These are phyloP conservation scores for Drosophila antonietae DNA, from an alignment of 2,888 invertebrate genomes.

Conservation along the genomic window DNA sequence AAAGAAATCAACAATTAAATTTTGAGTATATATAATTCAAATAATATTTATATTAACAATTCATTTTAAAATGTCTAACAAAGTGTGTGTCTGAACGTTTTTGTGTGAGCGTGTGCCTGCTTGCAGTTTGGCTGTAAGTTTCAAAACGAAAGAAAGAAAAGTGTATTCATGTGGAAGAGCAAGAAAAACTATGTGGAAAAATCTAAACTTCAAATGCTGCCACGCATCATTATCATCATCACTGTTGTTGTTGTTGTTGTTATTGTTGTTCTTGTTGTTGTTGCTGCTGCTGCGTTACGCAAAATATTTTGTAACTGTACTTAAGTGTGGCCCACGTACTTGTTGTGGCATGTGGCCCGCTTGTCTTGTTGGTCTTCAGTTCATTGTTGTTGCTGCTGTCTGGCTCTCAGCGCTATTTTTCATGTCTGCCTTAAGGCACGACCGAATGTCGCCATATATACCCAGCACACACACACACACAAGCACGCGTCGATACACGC, in stretches of 20 bases:
- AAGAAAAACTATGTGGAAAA: constrained; percentile 7
- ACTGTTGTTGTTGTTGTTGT: constrained; percentile 6
- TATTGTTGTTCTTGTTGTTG: constrained; percentile 23
- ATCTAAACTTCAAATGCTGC: constrained; percentile 16
- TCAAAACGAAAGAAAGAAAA: neutral
- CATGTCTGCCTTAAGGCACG: constrained; percentile 40
- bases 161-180: constrained; percentile 1
- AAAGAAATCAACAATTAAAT: constrained; percentile 30
- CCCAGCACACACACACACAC: constrained; percentile 7
- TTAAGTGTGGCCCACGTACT: constrained; percentile 36
- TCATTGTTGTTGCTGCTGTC: constrained; percentile 32
- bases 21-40: neutral
- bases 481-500: constrained; percentile 19
- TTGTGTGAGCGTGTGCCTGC: constrained; percentile 4
- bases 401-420: constrained; percentile 46
- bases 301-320: constrained; percentile 52
- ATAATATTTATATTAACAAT: constrained; percentile 17
- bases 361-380: constrained; percentile 8
- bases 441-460: constrained; percentile 45
- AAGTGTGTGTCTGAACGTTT: constrained; percentile 1
- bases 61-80: constrained; percentile 28
- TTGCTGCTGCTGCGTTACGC: constrained; percentile 46
- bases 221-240: neutral
- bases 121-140: constrained; percentile 24
- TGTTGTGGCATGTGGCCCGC: constrained; percentile 19